These are phyloP conservation scores for Podarcis siculus DNA, from an alignment of 2,797 vertebrate genomes.

Conservation along the genomic window DNA sequence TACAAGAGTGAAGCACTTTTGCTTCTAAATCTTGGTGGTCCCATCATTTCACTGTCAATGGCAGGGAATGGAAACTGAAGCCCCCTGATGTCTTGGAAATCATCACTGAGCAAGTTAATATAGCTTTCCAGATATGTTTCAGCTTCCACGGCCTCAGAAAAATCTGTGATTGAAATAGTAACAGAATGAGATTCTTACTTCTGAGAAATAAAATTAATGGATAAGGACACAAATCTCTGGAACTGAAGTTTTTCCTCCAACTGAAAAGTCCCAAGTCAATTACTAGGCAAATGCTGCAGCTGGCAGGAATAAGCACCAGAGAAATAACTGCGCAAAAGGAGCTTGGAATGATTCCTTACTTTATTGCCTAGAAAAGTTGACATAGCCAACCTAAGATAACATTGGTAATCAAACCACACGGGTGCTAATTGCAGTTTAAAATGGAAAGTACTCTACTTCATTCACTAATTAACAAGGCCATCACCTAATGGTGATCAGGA, in stretches of 20 bases:
- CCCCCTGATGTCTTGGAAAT: not conserved
- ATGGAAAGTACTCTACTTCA: slow-evolving; percentile 6
- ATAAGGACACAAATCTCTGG: slow-evolving; percentile 22
- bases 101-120: not conserved
- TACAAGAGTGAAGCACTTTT: slow-evolving; percentile 16
- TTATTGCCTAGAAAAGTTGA: not conserved
- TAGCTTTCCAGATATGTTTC: not conserved
- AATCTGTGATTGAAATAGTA: slow-evolving; percentile 41
- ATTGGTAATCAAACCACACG: not conserved
- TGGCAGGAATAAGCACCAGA: not conserved
- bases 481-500: not conserved
- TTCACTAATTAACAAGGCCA: not conserved
- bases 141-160: not conserved
- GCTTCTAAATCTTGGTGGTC: slow-evolving; percentile 27
- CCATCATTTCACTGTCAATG: not conserved
- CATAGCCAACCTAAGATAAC: not conserved
- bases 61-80: slow-evolving; percentile 36
- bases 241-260: slow-evolving; percentile 12
- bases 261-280: not conserved
- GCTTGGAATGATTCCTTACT: not conserved
- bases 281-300: not conserved
- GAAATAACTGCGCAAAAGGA: not conserved
- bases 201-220: slow-evolving; percentile 43
- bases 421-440: slow-evolving; percentile 10
- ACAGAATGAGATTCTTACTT: slow-evolving; percentile 35